These are phyloP conservation scores for Caenorhabditis sp. DNA, from an alignment of 2,888 invertebrate genomes.

Conservation along the genomic window DNA sequence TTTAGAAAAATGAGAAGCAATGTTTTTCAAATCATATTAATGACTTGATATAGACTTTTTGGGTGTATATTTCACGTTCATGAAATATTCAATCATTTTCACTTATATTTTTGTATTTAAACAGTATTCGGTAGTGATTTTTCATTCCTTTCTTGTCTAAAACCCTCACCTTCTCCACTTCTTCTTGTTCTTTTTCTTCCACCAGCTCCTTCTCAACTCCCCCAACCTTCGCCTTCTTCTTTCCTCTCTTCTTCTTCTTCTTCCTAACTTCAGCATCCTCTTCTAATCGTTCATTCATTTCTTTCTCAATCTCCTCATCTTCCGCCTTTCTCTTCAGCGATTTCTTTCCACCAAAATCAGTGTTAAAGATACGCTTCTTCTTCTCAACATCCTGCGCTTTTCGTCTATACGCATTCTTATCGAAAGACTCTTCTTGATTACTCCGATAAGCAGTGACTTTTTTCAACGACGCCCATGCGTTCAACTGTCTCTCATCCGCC, in stretches of 20 bases:
- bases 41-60: too few relatives aligned
- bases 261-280: slow-evolving; percentile 2
- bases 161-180: background rate
- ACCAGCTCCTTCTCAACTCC: background rate
- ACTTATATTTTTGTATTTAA: too few relatives aligned
- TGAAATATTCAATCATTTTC: too few relatives aligned
- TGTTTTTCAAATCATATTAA: too few relatives aligned
- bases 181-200: too few relatives aligned
- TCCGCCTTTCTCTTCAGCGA: slow-evolving; percentile 36
- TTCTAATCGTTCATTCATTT: slow-evolving; percentile 2
- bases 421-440: slow-evolving; percentile 82
- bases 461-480: slow-evolving; percentile 92
- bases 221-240: slow-evolving; percentile 27
- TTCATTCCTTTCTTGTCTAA: too few relatives aligned
- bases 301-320: slow-evolving; percentile 26
- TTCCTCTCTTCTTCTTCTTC: slow-evolving; percentile 37
- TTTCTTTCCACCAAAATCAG: slow-evolving; percentile 49
- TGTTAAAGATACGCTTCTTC: slow-evolving; percentile 80
- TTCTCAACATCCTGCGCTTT: slow-evolving; percentile 80
- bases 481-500: slow-evolving; percentile 90
- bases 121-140: too few relatives aligned
- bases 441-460: slow-evolving; percentile 75
- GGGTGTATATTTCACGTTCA: too few relatives aligned
- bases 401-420: slow-evolving; percentile 80
- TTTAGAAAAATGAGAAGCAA: too few relatives aligned